Evolutionary conservation across 2,888 invertebrate genomes (phyloP).

Genomic region (Phyto melanocephala): DNA sequence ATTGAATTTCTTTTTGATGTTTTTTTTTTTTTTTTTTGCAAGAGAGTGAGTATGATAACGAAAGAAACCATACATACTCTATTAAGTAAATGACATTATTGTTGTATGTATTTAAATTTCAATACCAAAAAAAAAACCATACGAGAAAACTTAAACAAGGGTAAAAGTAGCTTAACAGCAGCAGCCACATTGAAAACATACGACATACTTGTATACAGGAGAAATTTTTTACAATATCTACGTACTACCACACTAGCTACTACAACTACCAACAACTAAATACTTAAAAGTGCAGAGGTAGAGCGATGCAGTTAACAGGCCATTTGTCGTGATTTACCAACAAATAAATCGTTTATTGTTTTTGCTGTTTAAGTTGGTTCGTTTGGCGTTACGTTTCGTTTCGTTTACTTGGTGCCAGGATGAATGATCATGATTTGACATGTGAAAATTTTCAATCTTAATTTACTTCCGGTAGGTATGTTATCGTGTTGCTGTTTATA

Average conservation of each 20-base stretch:
- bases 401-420: slow-evolving; percentile 47
- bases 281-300: neutral
- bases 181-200: neutral
- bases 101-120: slow-evolving; percentile 26
- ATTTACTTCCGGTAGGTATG: slow-evolving; percentile 57
- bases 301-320: neutral
- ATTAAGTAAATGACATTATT: slow-evolving; percentile 56
- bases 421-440: slow-evolving; percentile 54
- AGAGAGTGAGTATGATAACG: neutral
- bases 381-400: slow-evolving; percentile 30
- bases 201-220: neutral
- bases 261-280: neutral
- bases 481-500: neutral
- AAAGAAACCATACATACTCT: neutral
- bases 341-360: slow-evolving; percentile 31
- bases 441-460: slow-evolving; percentile 49
- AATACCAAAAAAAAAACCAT: neutral
- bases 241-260: no score
- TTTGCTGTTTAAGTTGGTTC: slow-evolving; percentile 38
- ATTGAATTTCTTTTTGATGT: slow-evolving; percentile 45
- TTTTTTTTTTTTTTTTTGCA: slow-evolving; percentile 1
- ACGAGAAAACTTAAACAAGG: slow-evolving; percentile 33
- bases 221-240: slow-evolving; percentile 34
- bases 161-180: slow-evolving; percentile 32
- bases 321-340: neutral